Evolutionary conservation across 2,797 vertebrate species (phyloP).

Genomic region (Pseudochromis fuscus): DNA sequence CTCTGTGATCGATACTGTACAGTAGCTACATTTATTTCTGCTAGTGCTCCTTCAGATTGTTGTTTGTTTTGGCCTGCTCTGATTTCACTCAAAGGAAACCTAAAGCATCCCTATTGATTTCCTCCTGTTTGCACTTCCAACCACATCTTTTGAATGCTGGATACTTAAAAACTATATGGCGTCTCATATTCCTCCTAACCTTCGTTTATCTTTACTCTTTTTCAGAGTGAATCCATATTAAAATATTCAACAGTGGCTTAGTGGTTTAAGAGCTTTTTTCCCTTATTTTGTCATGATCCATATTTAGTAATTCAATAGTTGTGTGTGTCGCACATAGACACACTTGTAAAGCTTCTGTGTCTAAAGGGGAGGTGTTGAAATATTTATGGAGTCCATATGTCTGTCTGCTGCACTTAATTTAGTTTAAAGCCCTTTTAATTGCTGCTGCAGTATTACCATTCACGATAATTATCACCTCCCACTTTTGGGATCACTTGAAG

Average conservation of each 20-base stretch:
- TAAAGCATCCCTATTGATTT: slow-evolving; percentile 40
- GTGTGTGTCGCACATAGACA: neutral
- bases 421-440: neutral
- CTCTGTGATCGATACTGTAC: neutral
- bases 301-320: slow-evolving; percentile 3
- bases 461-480: neutral
- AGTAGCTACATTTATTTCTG: neutral
- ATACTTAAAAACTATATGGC: slow-evolving; percentile 16
- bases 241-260: slow-evolving; percentile 10
- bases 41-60: neutral
- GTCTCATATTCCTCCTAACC: neutral
- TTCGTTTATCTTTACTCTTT: neutral
- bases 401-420: neutral
- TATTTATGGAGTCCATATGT: neutral
- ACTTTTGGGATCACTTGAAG: no score
- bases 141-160: neutral
- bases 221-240: neutral
- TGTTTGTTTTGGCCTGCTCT: slow-evolving; percentile 19
- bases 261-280: slow-evolving; percentile 7
- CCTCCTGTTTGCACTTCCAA: slow-evolving; percentile 7
- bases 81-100: slow-evolving; percentile 42
- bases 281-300: neutral
- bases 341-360: neutral
- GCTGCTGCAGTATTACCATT: neutral
- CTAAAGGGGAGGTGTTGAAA: neutral